Evolutionary conservation across 2,888 invertebrate genomes (phyloP), one percentile per base, ranked within the genome.

Genomic region (Amphipoea oculea): DNA sequence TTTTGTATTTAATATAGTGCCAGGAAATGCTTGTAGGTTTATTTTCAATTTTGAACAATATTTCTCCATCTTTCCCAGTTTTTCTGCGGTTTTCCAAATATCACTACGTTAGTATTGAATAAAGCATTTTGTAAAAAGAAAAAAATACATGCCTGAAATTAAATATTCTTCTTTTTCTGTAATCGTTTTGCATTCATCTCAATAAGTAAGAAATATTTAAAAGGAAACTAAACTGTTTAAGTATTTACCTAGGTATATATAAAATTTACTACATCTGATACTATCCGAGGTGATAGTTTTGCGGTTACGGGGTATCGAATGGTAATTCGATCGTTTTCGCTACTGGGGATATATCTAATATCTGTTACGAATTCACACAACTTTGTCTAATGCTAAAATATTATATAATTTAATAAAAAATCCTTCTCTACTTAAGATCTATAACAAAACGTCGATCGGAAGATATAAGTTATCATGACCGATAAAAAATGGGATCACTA

Each of bases 231-330:
- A n/a, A 5, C 36, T 40, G 4, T 20, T n/a, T 7, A 51, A 12
- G 12, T 36, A 17, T 69, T 17, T 69, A 14, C 5, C 2, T 20
- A 42, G 9, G 9, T 9, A 68, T 42, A 12, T 42, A 17, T 45
- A 36, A 2, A 17, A 75, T 75, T 60, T 45, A 76, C 7, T 76
- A 69, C 71, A 86, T 84, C 54, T 76, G 65, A 81, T 60, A 72
- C 76, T 63, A 71, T n/a, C 6, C 57, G 72, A 82, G 82, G 73
- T 82, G 77, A 86, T 63, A 85, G 80, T 67, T 82, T 76, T 82
- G 86, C 60, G 86, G 86, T 86, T 76, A 73, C 29, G 70, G 62
- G 12, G 66, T 79, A 82, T 87, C 73, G 70, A 75, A 42, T 66
- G 20, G 85, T 69, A 81, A 87, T 76, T 54, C 63, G 48, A 86